These are phyloP conservation scores for Odontothrips loti DNA, from an alignment of 2,888 invertebrate genomes.

Conservation along the genomic window DNA sequence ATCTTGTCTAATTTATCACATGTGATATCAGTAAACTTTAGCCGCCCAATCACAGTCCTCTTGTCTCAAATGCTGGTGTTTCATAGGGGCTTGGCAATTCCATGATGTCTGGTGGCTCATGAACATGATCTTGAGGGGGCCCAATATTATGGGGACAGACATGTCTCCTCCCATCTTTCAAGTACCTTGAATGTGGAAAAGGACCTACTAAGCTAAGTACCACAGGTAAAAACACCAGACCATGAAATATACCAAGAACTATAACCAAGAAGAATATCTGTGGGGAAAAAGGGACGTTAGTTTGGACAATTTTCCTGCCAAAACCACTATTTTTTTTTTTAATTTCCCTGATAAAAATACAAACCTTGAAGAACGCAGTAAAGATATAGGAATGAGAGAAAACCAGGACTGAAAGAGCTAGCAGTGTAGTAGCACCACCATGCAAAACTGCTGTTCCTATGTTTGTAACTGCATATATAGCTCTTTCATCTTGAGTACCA, in stretches of 20 bases:
- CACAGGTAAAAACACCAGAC: constrained; percentile 69
- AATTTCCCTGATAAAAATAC: constrained; percentile 1
- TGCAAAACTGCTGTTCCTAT: constrained; percentile 73
- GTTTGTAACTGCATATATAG: constrained; percentile 61
- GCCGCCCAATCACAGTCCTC: no score
- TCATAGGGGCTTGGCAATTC: no score
- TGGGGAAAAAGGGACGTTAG: constrained; percentile 43
- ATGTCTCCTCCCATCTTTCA: no score
- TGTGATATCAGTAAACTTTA: no score
- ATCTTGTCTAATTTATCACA: no score
- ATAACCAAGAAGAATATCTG: constrained; percentile 74
- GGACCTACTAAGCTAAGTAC: constrained; percentile 62
- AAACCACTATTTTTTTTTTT: not conserved
- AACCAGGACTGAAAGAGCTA: constrained; percentile 66
- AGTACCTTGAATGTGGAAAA: not conserved
- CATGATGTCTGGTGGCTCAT: no score
- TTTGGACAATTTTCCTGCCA: not conserved
- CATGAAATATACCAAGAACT: constrained; percentile 72
- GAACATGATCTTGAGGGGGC: no score
- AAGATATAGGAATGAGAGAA: constrained; percentile 72
- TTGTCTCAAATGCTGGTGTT: no score
- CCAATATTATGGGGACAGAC: no score
- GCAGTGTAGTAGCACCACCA: constrained; percentile 72
- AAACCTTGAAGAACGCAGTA: constrained; percentile 64
- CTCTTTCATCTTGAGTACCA: constrained; percentile 49